Percentiles rank a stretch among this genome's conserved stretches.
Conservation (phyloP, 2,797 vertebrate species). For the Lophotriccus pileatus region DNA sequence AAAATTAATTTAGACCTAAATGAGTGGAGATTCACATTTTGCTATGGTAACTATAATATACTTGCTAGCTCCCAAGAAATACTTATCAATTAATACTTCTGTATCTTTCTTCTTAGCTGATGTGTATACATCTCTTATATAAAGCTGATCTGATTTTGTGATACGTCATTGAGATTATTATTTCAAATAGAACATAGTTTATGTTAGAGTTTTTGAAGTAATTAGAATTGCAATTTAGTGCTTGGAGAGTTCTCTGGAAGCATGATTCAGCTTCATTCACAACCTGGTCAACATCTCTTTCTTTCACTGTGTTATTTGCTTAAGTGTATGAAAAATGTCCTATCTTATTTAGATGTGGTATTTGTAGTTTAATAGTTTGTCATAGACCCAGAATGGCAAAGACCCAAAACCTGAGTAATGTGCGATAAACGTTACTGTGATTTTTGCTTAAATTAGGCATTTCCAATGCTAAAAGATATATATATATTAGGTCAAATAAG, state of each 20-base stretch:
- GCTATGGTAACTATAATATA: neutral
- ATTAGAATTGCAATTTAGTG: neutral
- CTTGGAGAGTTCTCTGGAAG: constrained; percentile 10
- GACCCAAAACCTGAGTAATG: neutral
- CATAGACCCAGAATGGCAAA: neutral
- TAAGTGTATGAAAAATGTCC: neutral
- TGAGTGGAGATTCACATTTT: neutral
- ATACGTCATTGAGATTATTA: neutral
- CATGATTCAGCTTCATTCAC: neutral
- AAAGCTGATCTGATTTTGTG: neutral
- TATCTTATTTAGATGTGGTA: neutral
- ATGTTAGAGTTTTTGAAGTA: neutral
- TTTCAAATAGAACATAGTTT: neutral
- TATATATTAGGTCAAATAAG: neutral
- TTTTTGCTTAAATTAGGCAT: neutral
- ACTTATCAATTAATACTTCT: neutral
- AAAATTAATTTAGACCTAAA: neutral
- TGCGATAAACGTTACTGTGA: neutral
- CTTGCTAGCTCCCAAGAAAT: neutral
- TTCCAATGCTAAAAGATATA: neutral
- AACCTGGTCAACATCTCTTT: neutral
- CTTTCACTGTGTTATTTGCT: neutral
- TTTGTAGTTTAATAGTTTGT: neutral
- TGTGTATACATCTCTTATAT: neutral
- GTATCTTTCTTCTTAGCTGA: neutral